Evolutionary conservation across 2,797 vertebrate species (phyloP), one percentile per base, ranked within the genome.

Genomic region (Anguilla obscura): DNA sequence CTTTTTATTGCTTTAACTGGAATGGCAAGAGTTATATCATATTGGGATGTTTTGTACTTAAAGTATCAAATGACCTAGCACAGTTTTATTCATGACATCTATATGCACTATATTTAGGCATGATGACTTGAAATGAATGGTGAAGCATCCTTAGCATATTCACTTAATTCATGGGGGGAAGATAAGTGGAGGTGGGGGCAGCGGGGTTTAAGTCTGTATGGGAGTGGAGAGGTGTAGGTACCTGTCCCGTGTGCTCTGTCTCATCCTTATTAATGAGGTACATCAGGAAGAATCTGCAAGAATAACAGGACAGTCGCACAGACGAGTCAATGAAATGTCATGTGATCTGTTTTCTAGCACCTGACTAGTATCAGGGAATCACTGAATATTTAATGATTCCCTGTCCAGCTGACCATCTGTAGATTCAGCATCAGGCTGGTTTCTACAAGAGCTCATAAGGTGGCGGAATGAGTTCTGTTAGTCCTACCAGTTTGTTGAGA

Each of bases 221-320:
- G 12, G 52, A 14, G 52, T 48, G 76, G 36, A 45, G 76, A 18
- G 18, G 58, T 87, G 45, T 58, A 2, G 48, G 89, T 92, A 99
- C 98, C 97, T 99, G 98, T 66, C 98, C 98, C 0, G 98, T 99
- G 95, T 99, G 98, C 91, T 99, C 98, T 0, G 98, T 99, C 94
- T 99, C 98, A 91, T 99, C 98, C 94, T 99, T 99, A 94, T 99
- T 99, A 95, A 99, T 98, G 58, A 99, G 95, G 92, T 99, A 98
- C 98, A 99, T 99, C 92, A 99, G 93, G 93, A 99, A 99, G 96
- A 99, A 99, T 94, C 98, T 99, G 95, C 8, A 45, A 54, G 50
- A 36, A 54, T 9, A 71, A 0, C 76, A 90, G 27, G 27, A 83
- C 71, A 82, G 45, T 6, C 36, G 1, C 2, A 50, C 8, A n/a